A percentile compares a stretch with the other conserved stretches of the same genome.
Evolutionary conservation across 2,888 invertebrate species (phyloP).

Genomic region (Athrips mouffetella): DNA sequence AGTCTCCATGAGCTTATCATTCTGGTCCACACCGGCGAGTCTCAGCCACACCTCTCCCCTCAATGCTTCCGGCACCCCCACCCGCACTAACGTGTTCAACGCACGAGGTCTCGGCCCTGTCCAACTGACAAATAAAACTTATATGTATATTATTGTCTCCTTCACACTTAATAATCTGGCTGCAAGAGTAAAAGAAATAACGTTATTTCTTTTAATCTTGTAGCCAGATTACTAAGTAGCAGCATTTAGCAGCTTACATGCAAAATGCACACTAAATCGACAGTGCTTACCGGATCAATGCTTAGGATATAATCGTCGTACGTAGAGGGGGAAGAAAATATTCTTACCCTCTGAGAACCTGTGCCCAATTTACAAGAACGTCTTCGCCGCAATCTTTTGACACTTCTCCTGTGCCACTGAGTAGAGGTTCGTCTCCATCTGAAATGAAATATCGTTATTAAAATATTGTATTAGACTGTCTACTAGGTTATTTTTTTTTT

Average conservation of each 20-base stretch:
- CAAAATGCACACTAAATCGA: too few species aligned
- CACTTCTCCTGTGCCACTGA: slow-evolving; percentile 98
- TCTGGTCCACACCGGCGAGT: slow-evolving; percentile 91
- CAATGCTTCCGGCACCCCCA: slow-evolving; percentile 96
- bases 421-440: slow-evolving; percentile 95
- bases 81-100: slow-evolving; percentile 85
- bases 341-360: slow-evolving; percentile 84
- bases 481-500: not conserved
- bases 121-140: slow-evolving; percentile 70
- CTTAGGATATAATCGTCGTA: not conserved
- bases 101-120: slow-evolving; percentile 89
- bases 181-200: too few species aligned
- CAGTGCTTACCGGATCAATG: too few species aligned
- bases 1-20: slow-evolving; percentile 91
- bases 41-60: slow-evolving; percentile 99
- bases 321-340: not conserved
- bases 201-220: too few species aligned
- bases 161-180: too few species aligned
- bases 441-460: slow-evolving; percentile 18
- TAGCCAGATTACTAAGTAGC: too few species aligned
- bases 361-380: slow-evolving; percentile 95
- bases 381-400: slow-evolving; percentile 97
- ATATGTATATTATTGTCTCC: too few species aligned
- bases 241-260: too few species aligned
- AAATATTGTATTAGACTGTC: not conserved